A percentile compares a stretch with the other conserved stretches of the same genome.
Evolutionary conservation across 2,888 invertebrate species (phyloP).

Genomic region (Tetanocera ferruginea): DNA sequence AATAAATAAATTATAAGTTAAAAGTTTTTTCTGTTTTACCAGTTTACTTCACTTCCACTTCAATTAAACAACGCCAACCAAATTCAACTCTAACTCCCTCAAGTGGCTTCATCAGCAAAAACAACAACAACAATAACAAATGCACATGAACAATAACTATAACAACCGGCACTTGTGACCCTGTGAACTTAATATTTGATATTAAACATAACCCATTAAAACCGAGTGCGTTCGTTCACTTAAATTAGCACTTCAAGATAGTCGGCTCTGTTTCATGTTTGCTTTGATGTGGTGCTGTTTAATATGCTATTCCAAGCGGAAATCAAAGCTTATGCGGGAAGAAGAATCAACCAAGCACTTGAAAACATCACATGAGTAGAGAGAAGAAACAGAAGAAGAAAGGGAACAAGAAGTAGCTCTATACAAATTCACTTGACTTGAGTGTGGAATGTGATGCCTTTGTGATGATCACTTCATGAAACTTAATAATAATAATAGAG

Average conservation of each 20-base stretch:
- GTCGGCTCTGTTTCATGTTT: conserved; percentile 29
- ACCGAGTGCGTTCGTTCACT: conserved; percentile 4
- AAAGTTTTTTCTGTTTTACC: too few relatives aligned
- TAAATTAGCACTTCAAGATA: conserved; percentile 20
- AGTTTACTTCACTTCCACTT: too few relatives aligned
- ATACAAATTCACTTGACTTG: background rate
- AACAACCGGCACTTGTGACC: conserved; percentile 5
- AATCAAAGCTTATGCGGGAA: background rate
- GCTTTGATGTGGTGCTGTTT: conserved; percentile 24
- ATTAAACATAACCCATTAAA: conserved; percentile 17
- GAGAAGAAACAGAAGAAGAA: background rate
- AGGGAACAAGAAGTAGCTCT: background rate
- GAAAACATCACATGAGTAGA: background rate
- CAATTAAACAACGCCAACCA: too few relatives aligned
- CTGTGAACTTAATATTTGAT: conserved; percentile 8
- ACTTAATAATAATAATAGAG: background rate
- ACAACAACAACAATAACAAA: background rate
- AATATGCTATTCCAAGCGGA: conserved; percentile 1
- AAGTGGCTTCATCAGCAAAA: background rate
- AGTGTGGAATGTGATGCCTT: background rate
- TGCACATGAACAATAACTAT: background rate
- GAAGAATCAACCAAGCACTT: background rate
- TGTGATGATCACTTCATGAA: background rate
- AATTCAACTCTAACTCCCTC: too few relatives aligned
- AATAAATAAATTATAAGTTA: too few relatives aligned